These are phyloP conservation scores for Pandemis heparana DNA, from an alignment of 2,888 invertebrate species.

Conservation along the genomic window DNA sequence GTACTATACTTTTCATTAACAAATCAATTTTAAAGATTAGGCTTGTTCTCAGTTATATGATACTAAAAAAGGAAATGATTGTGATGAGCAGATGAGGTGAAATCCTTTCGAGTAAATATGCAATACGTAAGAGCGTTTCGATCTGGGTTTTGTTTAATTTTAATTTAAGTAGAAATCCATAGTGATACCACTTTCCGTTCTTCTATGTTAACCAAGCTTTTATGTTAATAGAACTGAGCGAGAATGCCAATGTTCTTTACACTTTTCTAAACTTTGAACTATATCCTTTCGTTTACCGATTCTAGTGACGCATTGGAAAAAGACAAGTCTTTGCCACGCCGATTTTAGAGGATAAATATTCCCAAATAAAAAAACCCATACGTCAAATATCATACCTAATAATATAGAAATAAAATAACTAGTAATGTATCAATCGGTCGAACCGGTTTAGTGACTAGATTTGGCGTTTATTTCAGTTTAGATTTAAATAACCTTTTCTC, in stretches of 20 bases:
- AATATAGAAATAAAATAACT: not conserved
- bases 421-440: not conserved
- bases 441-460: slow-evolving; percentile 14
- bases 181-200: too few species aligned
- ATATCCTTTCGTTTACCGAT: not conserved
- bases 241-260: slow-evolving; percentile 12
- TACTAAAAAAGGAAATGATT: too few species aligned
- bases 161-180: too few species aligned
- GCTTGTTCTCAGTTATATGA: too few species aligned
- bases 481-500: too few species aligned
- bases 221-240: not conserved
- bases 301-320: not conserved
- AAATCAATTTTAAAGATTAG: too few species aligned
- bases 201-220: slow-evolving; percentile 35
- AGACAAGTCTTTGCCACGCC: not conserved
- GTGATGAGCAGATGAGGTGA: too few species aligned
- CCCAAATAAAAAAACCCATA: not conserved
- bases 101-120: too few species aligned
- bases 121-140: too few species aligned
- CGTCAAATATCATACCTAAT: not conserved
- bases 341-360: not conserved
- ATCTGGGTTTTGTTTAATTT: too few species aligned
- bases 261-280: slow-evolving; percentile 11
- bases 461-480: slow-evolving; percentile 7
- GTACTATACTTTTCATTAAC: not conserved